phyloP scores from a whole-genome alignment of 2,888 invertebrate species.

The Romanomermis culicivorax region DNA sequence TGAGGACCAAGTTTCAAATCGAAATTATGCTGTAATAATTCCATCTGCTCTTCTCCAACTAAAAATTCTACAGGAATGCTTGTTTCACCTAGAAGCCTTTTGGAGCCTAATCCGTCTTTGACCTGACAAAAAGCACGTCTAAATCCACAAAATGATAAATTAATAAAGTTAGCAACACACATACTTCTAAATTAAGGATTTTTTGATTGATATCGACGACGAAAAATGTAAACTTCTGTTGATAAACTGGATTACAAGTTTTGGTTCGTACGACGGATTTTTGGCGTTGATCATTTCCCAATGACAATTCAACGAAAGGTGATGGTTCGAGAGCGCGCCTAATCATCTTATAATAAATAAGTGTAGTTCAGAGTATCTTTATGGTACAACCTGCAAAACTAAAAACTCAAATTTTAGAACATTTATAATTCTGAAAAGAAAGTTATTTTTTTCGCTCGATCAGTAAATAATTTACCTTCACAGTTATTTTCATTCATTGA shows the following conservation, averaged over 20 bases:
- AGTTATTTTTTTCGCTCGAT: too few species aligned
- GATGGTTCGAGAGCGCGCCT: slow-evolving; percentile 44
- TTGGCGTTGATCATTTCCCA: slow-evolving; percentile 46
- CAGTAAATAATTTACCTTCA: too few species aligned
- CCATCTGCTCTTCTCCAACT: slow-evolving; percentile 23
- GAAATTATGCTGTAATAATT: slow-evolving; percentile 22
- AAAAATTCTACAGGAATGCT: slow-evolving; percentile 18
- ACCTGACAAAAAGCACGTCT: slow-evolving; percentile 16
- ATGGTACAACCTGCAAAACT: too few species aligned
- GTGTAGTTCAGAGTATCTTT: too few species aligned
- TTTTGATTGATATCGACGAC: slow-evolving; percentile 75
- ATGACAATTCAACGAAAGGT: slow-evolving; percentile 53
- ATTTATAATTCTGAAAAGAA: too few species aligned
- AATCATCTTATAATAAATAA: slow-evolving; percentile 18
- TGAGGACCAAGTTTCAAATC: slow-evolving; percentile 23
- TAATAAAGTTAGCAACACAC: neutral
- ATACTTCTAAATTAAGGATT: slow-evolving; percentile 48
- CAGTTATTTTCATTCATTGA: too few species aligned
- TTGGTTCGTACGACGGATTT: slow-evolving; percentile 30
- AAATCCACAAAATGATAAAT: neutral
- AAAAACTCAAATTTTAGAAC: too few species aligned
- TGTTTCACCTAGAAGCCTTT: slow-evolving; percentile 18
- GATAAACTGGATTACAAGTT: slow-evolving; percentile 75
- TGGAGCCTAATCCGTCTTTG: slow-evolving; percentile 20
- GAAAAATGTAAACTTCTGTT: slow-evolving; percentile 77